Base-by-base conservation (phyloP, 2,113 vertebrate species). In the Oryzias woworae region DNA sequence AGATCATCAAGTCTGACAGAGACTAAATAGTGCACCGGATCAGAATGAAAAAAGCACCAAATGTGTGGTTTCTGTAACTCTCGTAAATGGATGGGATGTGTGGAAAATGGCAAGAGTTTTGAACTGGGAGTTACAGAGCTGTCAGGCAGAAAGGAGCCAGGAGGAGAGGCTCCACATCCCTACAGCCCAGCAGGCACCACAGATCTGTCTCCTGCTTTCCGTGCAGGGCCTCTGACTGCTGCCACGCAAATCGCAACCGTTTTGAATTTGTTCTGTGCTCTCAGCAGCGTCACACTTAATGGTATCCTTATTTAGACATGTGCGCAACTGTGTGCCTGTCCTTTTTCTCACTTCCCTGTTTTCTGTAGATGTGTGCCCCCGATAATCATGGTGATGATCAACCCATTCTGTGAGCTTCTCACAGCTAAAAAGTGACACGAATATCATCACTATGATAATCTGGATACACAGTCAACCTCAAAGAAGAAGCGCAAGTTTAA, bases 1-100 rank as follows among this genome's bases (percentile, higher is more conserved):
- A 83, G 76, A 69, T 65, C 77, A 84, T 90, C 63, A 82, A 62
- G 75, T 81, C 70, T 63, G 73, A 73, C 24, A 62, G 76, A 80
- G 57, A 71, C 56, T 56, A 16, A 46, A 23, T 16, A 14, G n/a
- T 42, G 56, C 51, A 58, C 16, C 55, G 18, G 43, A 62, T 24
- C 50, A 31, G 41, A 47, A 51, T 22, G 51, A 69, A n/a, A 16
- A 46, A 45, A 46, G 52, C 43, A 8, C 36, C 36, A 12, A 36
- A 36, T 36, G 36, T 58, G 41, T 49, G 44, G 59, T 28, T 23
- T 60, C 6, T 53, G 14, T 24, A n/a, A 36, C 12, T 54, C 1
- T 45, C n/a, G 36, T 28, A 64, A 74, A 48, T 63, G 43, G 55
- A 71, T 23, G 66, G 58, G 49, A 28, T 44, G 8, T 7, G 5